Evolutionary conservation across 2,797 vertebrate species (phyloP), one percentile per base, ranked within the genome.

Genomic region (Austrolebias charrua): DNA sequence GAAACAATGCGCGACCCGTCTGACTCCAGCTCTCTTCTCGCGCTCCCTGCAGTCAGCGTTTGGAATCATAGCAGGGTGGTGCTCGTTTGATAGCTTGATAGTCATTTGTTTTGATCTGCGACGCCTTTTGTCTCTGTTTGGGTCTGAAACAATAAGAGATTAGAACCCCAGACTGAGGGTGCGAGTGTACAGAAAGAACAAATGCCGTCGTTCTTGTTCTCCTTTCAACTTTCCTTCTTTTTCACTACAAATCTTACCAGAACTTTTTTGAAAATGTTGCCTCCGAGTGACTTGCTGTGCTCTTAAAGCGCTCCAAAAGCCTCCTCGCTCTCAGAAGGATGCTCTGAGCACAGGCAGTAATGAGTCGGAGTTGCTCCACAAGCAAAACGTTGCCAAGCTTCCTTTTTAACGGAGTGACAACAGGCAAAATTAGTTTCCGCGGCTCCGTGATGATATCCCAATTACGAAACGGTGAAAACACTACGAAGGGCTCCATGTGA

Each of bases 21-120:
- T 91, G 92, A 92, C 76, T 83, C 89, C 78, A 89, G 92, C 93
- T 89, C 91, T 89, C 74, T 86, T 85, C 83, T 83, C 75, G 64
- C 88, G 85, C 88, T 87, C 83, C 82, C 79, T 38, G 67, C 84
- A 88, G 90, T 86, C 88, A 79, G 84, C 80, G 61, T 87, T 88
- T 83, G 82, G 79, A 88, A 88, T 89, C 88, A 82, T 91, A 89
- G 86, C 81, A 76, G 88, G 87, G 84, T 86, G 88, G 89, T 86
- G 83, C 81, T 84, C 85, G 90, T 91, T 92, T 92, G 90, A 83
- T 93, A 92, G 92, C 82, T 91, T 91, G 91, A 91, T 93, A 89
- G 89, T 93, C 89, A 91, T 91, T 93, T 91, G 92, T 92, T 94
- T 94, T 93, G 91, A 94, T 94, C 92, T 93, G 89, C 83, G 91